Base-by-base conservation (phyloP, 1,140 invertebrate genomes). In the Ceratitis capitata region DNA sequence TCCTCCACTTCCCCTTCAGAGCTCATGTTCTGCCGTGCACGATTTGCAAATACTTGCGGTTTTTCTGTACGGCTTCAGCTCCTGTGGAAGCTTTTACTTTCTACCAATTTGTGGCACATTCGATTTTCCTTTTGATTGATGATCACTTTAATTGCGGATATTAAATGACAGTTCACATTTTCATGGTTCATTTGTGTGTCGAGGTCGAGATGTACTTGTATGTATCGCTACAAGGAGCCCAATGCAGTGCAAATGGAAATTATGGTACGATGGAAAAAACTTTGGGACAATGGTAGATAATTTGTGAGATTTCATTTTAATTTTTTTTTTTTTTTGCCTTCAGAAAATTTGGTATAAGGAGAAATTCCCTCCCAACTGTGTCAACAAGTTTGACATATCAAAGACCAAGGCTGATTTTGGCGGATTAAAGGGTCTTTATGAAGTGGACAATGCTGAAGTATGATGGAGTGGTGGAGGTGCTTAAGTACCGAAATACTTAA, bases 101-200 rank as follows among this genome's bases (percentile, higher is more conserved):
- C 49, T 83, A 83, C 35, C 14, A 78, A 6, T 78, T 42, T 45
- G 35, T 78, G 35, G 42, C 32, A 53, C 82, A 53, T 39, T 83
- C 14, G 29, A 45, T 83, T 83, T 83, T 51, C 26, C 14, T 26
- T 83, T 86, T 86, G 85, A 86, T 86, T 86, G 85, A 86, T 86
- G 85, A 86, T 58, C 85, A 86, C 82, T 86, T 74, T 86, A 86
- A 86, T 86, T 86, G 82, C 85, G 85, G 85, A 86, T 86, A 86
- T 86, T 86, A 86, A 86, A 86, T 86, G 85, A 86, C 85, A 86
- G 47, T 26, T 53, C 23, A 83, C 45, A 83, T 64, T 84, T 58
- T 47, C 83, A 64, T 58, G 83, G 39, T 45, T 61, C 32, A 64
- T 84, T 84, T 58, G 53, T 19, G 35, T 78, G 9, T 19, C 14